A percentile compares a stretch with the other conserved stretches of the same genome.
Evolutionary conservation across 1,140 invertebrate species (phyloP).

Genomic region (Diabrotica virgifera): DNA sequence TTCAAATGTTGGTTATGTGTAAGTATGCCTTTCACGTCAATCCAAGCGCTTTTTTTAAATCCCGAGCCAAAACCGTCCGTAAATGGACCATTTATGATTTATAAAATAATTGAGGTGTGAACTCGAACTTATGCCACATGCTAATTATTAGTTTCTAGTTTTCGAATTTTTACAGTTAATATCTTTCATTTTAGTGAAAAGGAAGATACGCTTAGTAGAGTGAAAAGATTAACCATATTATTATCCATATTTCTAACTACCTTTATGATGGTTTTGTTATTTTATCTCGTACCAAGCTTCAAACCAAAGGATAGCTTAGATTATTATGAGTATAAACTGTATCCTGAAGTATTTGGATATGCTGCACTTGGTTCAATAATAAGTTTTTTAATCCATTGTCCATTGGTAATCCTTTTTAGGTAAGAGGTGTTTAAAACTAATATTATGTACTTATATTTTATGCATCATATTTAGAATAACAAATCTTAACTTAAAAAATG

Average conservation of each 20-base stretch:
- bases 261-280: conserved; percentile 22
- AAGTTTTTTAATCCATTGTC: conserved; percentile 23
- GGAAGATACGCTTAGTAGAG: conserved; percentile 20
- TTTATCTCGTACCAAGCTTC: conserved; percentile 26
- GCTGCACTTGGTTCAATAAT: conserved; percentile 18
- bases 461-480: too few species aligned
- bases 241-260: conserved; percentile 26
- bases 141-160: too few species aligned
- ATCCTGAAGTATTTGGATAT: conserved; percentile 18
- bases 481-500: too few species aligned
- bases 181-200: conserved; percentile 17
- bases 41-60: too few species aligned
- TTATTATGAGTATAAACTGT: conserved; percentile 19
- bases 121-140: too few species aligned
- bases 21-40: too few species aligned
- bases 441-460: too few species aligned
- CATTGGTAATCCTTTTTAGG: conserved; percentile 19
- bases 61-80: too few species aligned
- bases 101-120: too few species aligned
- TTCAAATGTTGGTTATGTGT: too few species aligned
- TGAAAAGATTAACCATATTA: conserved; percentile 25
- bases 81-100: too few species aligned
- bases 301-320: conserved; percentile 26
- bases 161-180: too few species aligned
- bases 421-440: not conserved